Evolutionary conservation across 1,140 invertebrate species (phyloP), one percentile per base, ranked within the genome.

Genomic region (Neodiprion pinetum): DNA sequence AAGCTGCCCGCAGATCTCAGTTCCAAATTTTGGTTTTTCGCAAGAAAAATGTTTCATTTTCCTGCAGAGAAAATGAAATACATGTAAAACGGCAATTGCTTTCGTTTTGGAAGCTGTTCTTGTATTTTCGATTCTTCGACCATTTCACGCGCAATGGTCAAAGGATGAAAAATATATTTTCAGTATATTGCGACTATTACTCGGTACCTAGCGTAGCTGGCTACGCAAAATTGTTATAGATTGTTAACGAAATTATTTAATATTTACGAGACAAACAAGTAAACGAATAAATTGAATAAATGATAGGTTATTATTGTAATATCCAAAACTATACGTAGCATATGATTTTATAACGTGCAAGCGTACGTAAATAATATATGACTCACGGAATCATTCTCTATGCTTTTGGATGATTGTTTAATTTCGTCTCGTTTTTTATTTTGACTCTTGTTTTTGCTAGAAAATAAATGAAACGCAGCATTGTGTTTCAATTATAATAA

Each of bases 181-280:
- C 70, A 50, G 40, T 48, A 69, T 40, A 40, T 73, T 17, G 66
- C 48, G 61, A 70, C 48, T 67, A 40, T 72, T 73, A 75, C 73
- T 69, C 67, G 71, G 74, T 76, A 77, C 75, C 73, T 79, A 77
- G 80, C 75, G 77, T 81, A 78, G 79, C 77, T 78, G 80, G 77
- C 80, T 81, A 80, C 80, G 79, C 76, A 75, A 65, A 74, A 77
- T 75, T 49, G 72, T 75, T 66, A 72, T 79, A 71, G 73, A 61
- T 73, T 50, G 65, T 23, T 47, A 21, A 76, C 48, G 40, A 47
- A 72, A 69, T 49, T 14, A 66, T 67, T 69, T 69, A 67, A 68
- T 66, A 72, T 21, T 17, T 28, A 4, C 69, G 28, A 48, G 17
- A 53, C 7, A 74, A 14, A 21, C 53, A 7, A 72, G 23, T 14